A percentile compares a stretch with the other conserved stretches of the same genome.
These are phyloP conservation scores for Drosophila mulleri DNA, from an alignment of 2,888 invertebrate species.

Conservation along the genomic window DNA sequence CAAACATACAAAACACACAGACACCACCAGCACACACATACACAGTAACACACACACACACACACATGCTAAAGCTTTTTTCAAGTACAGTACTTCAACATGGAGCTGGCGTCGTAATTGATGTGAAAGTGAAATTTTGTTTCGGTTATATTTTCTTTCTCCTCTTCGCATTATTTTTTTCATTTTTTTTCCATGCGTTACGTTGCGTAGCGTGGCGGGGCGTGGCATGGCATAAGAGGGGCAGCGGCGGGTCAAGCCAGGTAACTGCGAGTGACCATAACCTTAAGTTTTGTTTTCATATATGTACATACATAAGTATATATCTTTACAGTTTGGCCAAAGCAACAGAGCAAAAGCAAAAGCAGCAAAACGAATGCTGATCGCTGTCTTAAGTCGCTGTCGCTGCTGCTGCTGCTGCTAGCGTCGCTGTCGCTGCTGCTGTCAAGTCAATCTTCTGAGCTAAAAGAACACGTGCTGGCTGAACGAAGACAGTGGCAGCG, in stretches of 20 bases:
- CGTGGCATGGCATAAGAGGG: constrained; percentile 20
- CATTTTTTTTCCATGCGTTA: constrained; percentile 10
- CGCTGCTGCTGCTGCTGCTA: constrained; percentile 4
- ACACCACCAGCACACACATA: neutral
- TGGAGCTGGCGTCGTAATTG: constrained; percentile 65
- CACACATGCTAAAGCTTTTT: constrained; percentile 42
- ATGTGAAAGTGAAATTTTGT: constrained; percentile 77
- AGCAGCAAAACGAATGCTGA: constrained; percentile 25
- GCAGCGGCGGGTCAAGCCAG: constrained; percentile 21
- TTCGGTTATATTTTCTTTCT: constrained; percentile 43
- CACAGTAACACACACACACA: neutral
- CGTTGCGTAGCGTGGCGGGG: constrained; percentile 38
- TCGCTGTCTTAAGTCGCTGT: constrained; percentile 41
- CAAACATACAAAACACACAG: neutral
- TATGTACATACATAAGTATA: neutral
- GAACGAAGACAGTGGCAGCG: constrained; percentile 20
- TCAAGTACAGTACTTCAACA: constrained; percentile 70
- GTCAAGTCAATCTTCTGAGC: constrained; percentile 38
- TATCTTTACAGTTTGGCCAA: constrained; percentile 31
- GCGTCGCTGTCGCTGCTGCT: constrained; percentile 8
- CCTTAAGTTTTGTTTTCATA: constrained; percentile 58
- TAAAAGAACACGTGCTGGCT: constrained; percentile 56
- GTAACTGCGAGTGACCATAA: constrained; percentile 69
- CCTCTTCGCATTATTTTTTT: constrained; percentile 11
- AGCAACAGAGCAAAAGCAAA: constrained; percentile 40